These are phyloP conservation scores for Meteorus colon DNA, from an alignment of 2,888 invertebrate species.

Conservation along the genomic window DNA sequence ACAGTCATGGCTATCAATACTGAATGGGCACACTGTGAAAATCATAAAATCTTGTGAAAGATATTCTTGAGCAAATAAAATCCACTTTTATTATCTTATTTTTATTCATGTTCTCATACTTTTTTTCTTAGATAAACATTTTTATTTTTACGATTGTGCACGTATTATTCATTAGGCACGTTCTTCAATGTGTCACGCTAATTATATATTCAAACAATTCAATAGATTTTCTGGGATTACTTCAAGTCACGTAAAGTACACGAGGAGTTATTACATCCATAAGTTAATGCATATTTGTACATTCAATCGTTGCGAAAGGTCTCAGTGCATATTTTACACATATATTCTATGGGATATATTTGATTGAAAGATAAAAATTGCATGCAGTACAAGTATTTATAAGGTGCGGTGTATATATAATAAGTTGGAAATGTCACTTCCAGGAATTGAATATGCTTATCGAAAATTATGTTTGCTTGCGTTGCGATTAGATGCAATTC, in stretches of 20 bases:
- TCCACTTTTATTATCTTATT: no score
- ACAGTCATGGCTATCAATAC: no score
- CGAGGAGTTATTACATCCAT: neutral
- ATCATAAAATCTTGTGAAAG: no score
- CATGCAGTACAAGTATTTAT: no score
- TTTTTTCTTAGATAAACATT: neutral
- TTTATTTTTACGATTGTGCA: slow-evolving; percentile 1
- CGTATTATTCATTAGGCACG: slow-evolving; percentile 1
- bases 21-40: no score
- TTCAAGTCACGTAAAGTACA: neutral
- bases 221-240: neutral
- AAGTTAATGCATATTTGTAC: neutral
- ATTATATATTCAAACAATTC: slow-evolving; percentile 1
- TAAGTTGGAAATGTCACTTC: neutral
- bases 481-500: neutral
- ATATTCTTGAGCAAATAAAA: no score
- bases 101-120: slow-evolving; percentile 8
- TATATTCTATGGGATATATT: neutral
- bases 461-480: neutral
- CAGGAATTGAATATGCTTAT: neutral
- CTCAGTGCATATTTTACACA: neutral
- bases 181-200: slow-evolving; percentile 2
- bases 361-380: no score
- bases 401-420: neutral
- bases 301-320: neutral